Conservation (phyloP, 1,140 invertebrate genomes). For the Zaprionus camerounensis region DNA sequence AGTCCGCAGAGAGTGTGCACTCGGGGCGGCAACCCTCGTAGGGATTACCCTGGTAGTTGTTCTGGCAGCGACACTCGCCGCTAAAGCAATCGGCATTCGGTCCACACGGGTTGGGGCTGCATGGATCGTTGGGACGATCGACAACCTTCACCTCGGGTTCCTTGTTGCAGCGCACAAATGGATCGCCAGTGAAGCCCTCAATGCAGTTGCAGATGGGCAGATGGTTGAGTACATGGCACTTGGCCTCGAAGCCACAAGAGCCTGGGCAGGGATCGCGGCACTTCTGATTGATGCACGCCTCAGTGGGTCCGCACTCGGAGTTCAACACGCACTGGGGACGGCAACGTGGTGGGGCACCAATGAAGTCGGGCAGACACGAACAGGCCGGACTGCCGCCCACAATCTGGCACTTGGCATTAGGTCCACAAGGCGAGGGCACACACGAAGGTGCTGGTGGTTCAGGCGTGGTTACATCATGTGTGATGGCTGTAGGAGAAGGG, state of each 20-base stretch:
- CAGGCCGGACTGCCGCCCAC: slow-evolving; percentile 90
- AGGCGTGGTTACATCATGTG: slow-evolving; percentile 68
- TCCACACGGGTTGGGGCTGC: slow-evolving; percentile 92
- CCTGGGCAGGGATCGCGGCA: slow-evolving; percentile 91
- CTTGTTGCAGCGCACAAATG: slow-evolving; percentile 88
- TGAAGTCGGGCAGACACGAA: slow-evolving; percentile 90
- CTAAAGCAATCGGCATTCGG: slow-evolving; percentile 92
- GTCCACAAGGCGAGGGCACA: slow-evolving; percentile 91
- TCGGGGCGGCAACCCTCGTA: slow-evolving; percentile 92
- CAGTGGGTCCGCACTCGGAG: slow-evolving; percentile 90
- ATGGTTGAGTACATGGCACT: slow-evolving; percentile 89
- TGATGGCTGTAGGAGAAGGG: slow-evolving; percentile 43
- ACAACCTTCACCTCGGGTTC: slow-evolving; percentile 60
- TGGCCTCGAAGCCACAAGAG: slow-evolving; percentile 89
- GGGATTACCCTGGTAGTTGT: slow-evolving; percentile 93
- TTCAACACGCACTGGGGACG: slow-evolving; percentile 91
- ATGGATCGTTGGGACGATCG: slow-evolving; percentile 86
- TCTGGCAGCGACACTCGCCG: slow-evolving; percentile 90
- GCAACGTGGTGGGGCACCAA: slow-evolving; percentile 91
- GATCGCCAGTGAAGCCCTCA: slow-evolving; percentile 88
- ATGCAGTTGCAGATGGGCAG: slow-evolving; percentile 89
- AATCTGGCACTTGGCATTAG: slow-evolving; percentile 91
- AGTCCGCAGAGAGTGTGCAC: slow-evolving; percentile 92
- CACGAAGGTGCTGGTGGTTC: slow-evolving; percentile 88
- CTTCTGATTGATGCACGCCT: slow-evolving; percentile 89